Evolutionary conservation across 2,113 vertebrate genomes (phyloP).

Genomic region (Struthio camelus): DNA sequence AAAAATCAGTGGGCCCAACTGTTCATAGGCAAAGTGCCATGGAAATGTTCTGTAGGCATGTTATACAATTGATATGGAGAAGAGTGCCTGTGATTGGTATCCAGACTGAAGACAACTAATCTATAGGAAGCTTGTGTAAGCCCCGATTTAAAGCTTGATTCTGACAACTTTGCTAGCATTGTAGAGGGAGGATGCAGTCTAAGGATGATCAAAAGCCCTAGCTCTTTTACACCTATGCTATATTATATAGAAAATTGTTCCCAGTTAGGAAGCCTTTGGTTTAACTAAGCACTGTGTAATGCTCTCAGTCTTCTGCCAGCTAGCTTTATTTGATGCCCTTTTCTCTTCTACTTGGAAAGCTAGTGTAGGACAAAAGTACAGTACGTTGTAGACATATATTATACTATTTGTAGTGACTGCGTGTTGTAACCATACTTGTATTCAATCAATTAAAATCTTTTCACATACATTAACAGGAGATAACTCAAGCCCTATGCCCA

Average conservation of each 20-base stretch:
- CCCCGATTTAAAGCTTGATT: neutral
- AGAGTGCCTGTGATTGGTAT: neutral
- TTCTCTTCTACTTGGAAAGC: neutral
- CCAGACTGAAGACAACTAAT: neutral
- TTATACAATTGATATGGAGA: neutral
- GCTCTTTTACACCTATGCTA: neutral
- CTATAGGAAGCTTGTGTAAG: neutral
- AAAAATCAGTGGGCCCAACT: neutral
- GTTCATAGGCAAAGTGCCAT: neutral
- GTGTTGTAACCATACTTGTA: neutral
- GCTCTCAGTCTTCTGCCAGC: neutral
- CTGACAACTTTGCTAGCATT: neutral
- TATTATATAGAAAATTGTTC: neutral
- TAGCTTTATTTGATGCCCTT: neutral
- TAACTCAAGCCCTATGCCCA: neutral
- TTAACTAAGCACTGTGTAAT: neutral
- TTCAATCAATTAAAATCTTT: neutral
- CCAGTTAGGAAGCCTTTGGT: neutral
- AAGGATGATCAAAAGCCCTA: neutral
- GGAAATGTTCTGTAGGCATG: neutral
- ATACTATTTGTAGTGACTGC: neutral
- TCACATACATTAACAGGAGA: neutral
- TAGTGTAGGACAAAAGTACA: neutral
- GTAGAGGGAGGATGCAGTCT: neutral
- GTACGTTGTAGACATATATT: neutral